phyloP scores from a whole-genome alignment of 2,113 vertebrate genomes.

The Leptobrachium ailaonicum region DNA sequence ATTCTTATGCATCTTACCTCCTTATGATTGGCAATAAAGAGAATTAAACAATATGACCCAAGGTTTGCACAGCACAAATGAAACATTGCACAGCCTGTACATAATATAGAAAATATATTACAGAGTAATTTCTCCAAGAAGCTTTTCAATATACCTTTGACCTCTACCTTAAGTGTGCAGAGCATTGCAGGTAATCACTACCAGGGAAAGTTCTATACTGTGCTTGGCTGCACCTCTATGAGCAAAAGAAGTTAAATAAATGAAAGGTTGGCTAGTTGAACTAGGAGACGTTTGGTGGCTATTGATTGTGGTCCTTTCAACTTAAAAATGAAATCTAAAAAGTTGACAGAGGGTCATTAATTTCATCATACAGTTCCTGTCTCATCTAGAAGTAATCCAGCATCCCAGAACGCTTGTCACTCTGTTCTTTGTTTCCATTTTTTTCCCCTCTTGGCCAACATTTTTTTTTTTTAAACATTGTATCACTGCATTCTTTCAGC shows the following conservation, averaged over 20 bases:
- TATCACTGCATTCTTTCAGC: slow-evolving; percentile 6
- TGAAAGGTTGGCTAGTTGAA: slow-evolving; percentile 81
- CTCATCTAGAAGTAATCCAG: slow-evolving; percentile 83
- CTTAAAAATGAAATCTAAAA: slow-evolving; percentile 89
- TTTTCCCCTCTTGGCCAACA: slow-evolving; percentile 77
- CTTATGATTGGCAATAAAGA: too few relatives aligned
- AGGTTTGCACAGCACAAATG: not conserved
- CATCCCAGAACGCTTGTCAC: slow-evolving; percentile 78
- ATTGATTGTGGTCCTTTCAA: slow-evolving; percentile 85
- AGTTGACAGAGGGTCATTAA: slow-evolving; percentile 89
- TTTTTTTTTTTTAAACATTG: slow-evolving; percentile 49
- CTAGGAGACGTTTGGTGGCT: slow-evolving; percentile 80
- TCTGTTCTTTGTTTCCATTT: slow-evolving; percentile 88
- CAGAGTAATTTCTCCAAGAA: slow-evolving; percentile 61
- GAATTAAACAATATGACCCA: too few relatives aligned
- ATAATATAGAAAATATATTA: slow-evolving; percentile 27
- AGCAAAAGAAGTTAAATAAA: slow-evolving; percentile 84
- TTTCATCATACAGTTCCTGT: slow-evolving; percentile 85
- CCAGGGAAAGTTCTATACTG: slow-evolving; percentile 72
- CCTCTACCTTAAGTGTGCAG: slow-evolving; percentile 70
- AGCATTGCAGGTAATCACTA: slow-evolving; percentile 70
- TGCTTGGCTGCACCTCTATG: slow-evolving; percentile 82
- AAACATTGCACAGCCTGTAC: not conserved
- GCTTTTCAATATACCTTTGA: slow-evolving; percentile 68
- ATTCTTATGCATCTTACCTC: too few relatives aligned